Conservation (phyloP, 1,140 invertebrate species). For the Drosophila kikkawai region DNA sequence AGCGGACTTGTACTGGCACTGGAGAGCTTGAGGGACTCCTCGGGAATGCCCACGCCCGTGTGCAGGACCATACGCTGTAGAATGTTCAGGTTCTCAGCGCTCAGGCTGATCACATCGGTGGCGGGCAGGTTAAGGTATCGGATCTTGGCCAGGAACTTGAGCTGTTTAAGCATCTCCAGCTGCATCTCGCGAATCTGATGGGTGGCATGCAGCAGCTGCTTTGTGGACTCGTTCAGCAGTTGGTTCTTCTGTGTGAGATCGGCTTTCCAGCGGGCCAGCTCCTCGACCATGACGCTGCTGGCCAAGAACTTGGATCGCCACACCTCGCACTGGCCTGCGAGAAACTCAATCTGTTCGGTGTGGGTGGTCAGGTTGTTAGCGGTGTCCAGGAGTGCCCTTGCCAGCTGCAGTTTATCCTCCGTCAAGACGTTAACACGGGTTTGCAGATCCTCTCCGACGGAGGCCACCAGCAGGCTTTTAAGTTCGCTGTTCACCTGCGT, state of each 20-base stretch:
- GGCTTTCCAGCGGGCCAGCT: constrained; percentile 94
- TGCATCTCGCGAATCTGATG: constrained; percentile 89
- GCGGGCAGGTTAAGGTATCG: constrained; percentile 78
- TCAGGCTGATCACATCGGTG: constrained; percentile 85
- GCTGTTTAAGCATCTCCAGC: constrained; percentile 89
- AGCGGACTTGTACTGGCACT: constrained; percentile 70
- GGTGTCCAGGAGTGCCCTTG: constrained; percentile 93
- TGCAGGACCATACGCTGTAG: constrained; percentile 77
- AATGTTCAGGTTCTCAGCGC: constrained; percentile 81
- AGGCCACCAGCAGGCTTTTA: constrained; percentile 96
- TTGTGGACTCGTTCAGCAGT: constrained; percentile 91
- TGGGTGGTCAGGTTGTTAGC: constrained; percentile 93
- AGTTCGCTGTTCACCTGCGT: constrained; percentile 95
- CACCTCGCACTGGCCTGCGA: constrained; percentile 97
- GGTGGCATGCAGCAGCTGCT: constrained; percentile 91
- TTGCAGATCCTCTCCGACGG: constrained; percentile 96
- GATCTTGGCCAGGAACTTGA: constrained; percentile 84
- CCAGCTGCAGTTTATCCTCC: constrained; percentile 95
- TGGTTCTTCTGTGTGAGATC: constrained; percentile 90
- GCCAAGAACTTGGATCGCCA: constrained; percentile 98
- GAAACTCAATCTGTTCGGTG: constrained; percentile 96
- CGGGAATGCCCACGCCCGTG: constrained; percentile 81
- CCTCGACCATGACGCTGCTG: constrained; percentile 96
- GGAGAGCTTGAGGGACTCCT: constrained; percentile 64
- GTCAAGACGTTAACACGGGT: constrained; percentile 94